Percentiles rank a stretch among this genome's conserved stretches.
Conservation (phyloP, 2,797 vertebrate genomes). For the Carcharodon carcharias region DNA sequence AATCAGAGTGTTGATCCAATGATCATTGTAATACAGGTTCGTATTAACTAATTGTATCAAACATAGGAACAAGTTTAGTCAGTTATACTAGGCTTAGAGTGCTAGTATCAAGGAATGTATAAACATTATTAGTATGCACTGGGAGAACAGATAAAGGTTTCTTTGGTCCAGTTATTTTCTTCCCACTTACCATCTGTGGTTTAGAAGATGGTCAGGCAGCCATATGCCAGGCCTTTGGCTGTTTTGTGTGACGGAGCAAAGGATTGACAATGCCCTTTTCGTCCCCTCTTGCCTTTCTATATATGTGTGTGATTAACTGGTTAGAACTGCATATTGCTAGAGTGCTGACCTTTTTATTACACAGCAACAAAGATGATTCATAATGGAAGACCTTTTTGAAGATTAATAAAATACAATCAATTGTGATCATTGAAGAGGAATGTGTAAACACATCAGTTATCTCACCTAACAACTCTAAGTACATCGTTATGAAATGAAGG, state of each 20-base stretch:
- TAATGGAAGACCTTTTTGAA: not conserved
- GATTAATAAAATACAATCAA: not conserved
- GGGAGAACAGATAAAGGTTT: not conserved
- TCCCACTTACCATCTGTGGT: not conserved
- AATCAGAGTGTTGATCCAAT: conserved; percentile 48
- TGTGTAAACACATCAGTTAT: not conserved
- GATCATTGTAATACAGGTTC: conserved; percentile 69
- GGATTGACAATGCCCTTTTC: not conserved
- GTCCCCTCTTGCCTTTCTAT: not conserved
- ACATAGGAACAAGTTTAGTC: conserved; percentile 1
- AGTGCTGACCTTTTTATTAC: not conserved
- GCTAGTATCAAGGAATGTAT: not conserved
- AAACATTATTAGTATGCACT: not conserved
- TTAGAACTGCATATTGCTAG: not conserved
- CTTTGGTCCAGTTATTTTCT: not conserved
- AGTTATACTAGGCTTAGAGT: not conserved
- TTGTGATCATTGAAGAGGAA: not conserved
- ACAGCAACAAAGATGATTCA: not conserved
- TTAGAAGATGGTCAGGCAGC: not conserved
- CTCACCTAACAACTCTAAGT: not conserved
- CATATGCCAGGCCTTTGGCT: not conserved
- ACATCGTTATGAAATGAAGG: not conserved
- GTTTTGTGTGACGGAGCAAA: not conserved
- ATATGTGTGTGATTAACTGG: not conserved
- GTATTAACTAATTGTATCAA: not conserved